Evolutionary conservation across 2,888 invertebrate species (phyloP), one percentile per base, ranked within the genome.

Genomic region (Campaea margaritaria): DNA sequence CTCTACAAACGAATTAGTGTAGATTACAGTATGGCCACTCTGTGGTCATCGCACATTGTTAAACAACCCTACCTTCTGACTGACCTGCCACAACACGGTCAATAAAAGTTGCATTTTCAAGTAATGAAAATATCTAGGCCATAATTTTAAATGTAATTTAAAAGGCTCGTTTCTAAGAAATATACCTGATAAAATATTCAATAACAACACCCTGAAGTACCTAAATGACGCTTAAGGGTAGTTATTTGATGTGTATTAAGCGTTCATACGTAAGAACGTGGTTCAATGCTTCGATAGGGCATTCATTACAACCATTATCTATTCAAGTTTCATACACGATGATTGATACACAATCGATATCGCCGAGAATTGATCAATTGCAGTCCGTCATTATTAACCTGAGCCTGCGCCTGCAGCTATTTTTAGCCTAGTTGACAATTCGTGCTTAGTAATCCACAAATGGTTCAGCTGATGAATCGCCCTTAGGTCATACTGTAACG

Each of bases 1-100:
- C 73, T 74, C 83, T 76, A 80, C 78, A 74, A 76, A 78, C 70
- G 81, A 82, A 81, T 82, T 84, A 81, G 76, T 80, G 78, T 74
- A 73, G 74, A 75, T 82, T 81, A 77, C 77, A 70, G 73, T 72
- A 66, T 65, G 67, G 64, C 68, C 64, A 66, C 57, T 66, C 61
- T 69, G 68, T 55, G 44, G 14, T 12, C 10, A 52, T 76, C 76
- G 72, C 81, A 75, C 82, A 79, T 76, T 72, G 49, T 62, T 67
- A 43, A 48, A 50, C 38, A 61, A 65, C 47, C 58, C 51, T 42
- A 65, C 66, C 55, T 58, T 57, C 50, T 62, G 55, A 73, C 74
- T 73, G 76, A 76, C 75, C 74, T 79, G 67, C 70, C 73, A 52
- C 73, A 78, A 66, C 67, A 65, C 5, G 12, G 10, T 21, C 21